Conservation (phyloP, 2,113 vertebrate species). For the Galeopterus variegatus region DNA sequence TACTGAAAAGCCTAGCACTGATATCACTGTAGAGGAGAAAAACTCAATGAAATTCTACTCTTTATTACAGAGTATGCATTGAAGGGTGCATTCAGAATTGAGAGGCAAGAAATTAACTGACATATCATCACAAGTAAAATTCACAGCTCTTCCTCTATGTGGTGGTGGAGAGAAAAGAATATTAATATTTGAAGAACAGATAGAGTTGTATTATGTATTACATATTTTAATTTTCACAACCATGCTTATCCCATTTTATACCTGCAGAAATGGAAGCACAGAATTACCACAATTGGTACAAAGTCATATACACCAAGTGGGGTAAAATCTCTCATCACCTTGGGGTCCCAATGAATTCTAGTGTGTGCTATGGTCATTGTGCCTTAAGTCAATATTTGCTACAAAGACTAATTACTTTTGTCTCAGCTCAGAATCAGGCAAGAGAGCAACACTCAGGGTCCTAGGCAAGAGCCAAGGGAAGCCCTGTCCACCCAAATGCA, state of each 20-base stretch:
- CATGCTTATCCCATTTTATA: neutral
- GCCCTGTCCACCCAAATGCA: too few species aligned
- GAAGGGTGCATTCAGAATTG: neutral
- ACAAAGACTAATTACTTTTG: neutral
- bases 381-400: neutral
- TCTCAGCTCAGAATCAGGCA: too few species aligned
- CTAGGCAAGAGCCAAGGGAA: too few species aligned
- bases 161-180: neutral
- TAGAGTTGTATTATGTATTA: neutral
- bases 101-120: neutral
- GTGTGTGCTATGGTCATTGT: neutral
- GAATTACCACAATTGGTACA: neutral
- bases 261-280: neutral
- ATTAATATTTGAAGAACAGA: neutral
- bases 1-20: neutral
- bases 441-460: too few species aligned
- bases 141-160: neutral
- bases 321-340: neutral
- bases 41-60: neutral
- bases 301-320: neutral
- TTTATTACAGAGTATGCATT: neutral
- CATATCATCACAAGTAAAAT: neutral
- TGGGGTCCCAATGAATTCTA: neutral
- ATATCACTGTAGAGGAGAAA: neutral
- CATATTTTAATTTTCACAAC: neutral